Base-by-base conservation (phyloP, 2,888 invertebrate genomes). In the Oegoconia quadripuncta region DNA sequence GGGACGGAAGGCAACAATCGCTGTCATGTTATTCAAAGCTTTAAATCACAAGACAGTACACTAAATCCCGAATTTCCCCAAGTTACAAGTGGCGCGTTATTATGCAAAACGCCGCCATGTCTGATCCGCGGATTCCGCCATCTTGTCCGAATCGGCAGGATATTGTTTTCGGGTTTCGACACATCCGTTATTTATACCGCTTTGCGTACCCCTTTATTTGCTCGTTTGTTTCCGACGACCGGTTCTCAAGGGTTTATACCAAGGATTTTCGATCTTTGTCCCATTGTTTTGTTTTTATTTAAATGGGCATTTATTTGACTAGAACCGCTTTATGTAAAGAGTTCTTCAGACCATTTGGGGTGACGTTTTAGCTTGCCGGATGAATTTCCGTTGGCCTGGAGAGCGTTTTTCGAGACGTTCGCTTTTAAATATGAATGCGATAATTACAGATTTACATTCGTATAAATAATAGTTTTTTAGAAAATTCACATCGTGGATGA, bases 101-200 rank as follows among this genome's bases (percentile, higher is more conserved):
- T 66, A 74, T 71, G 74, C 69, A 69, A 75, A 74, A 48, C 40
- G 47, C 52, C 58, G 63, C 67, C 69, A 69, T 68, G 48, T 66
- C 59, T 51, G 35, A 20, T 43, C 54, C 50, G 41, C 48, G 30
- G 61, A 73, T 69, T 73, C 64, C 68, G 64, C 65, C 73, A 71
- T 70, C 63, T 77, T 78, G 73, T 67, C 55, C 60, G 53, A 48
- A 44, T 50, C 51, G 48, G 54, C 55, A 57, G 57, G 56, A 74
- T 72, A 86, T 86, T 84, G 87, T 86, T 84, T 83, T 74, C 79
- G 70, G 62, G 63, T 74, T 77, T 74, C 69, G 65, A 68, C 71
- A 73, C 79, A 83, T 82, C 81, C 72, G 70, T 73, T 84, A 81
- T 86, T 86, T 86, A 83, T 83, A 68, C 63, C 64, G 61, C 66